These are phyloP conservation scores for Hydra vulgaris DNA, from an alignment of 30 jellyfish, hydroid and myxozoan genomes.

Conservation along the genomic window DNA sequence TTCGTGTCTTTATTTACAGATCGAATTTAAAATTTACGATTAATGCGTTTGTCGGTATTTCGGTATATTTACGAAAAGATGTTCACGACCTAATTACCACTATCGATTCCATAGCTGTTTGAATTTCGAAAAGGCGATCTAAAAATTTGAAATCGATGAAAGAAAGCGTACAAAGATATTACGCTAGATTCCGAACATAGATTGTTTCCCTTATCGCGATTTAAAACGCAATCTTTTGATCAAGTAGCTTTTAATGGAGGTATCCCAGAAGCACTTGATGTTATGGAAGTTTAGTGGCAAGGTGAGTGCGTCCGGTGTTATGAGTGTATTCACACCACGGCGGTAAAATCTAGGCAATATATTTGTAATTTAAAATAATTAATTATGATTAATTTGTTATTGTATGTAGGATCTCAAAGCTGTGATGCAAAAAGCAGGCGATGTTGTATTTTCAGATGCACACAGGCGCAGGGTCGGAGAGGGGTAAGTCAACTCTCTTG, in stretches of 20 bases:
- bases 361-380: background rate
- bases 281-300: background rate
- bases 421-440: slow-evolving; percentile 55
- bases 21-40: slow-evolving; percentile 7
- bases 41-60: slow-evolving; percentile 2
- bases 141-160: slow-evolving; percentile 5
- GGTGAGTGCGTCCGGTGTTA: background rate
- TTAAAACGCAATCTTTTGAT: background rate
- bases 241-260: background rate
- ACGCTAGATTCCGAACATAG: background rate
- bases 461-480: slow-evolving; percentile 76
- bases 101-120: background rate
- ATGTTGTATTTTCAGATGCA: slow-evolving; percentile 82
- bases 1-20: slow-evolving; percentile 9
- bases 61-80: slow-evolving; percentile 6
- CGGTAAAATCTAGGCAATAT: background rate
- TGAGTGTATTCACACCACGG: background rate
- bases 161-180: background rate
- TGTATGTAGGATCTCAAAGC: slow-evolving; percentile 60
- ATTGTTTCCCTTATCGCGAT: background rate
- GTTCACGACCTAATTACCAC: background rate
- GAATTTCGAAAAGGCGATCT: background rate
- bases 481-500: slow-evolving; percentile 42
- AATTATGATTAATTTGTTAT: background rate
- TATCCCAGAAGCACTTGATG: background rate